Evolutionary conservation across 1,140 invertebrate genomes (phyloP).

Genomic region (Agraylea sexmaculata): DNA sequence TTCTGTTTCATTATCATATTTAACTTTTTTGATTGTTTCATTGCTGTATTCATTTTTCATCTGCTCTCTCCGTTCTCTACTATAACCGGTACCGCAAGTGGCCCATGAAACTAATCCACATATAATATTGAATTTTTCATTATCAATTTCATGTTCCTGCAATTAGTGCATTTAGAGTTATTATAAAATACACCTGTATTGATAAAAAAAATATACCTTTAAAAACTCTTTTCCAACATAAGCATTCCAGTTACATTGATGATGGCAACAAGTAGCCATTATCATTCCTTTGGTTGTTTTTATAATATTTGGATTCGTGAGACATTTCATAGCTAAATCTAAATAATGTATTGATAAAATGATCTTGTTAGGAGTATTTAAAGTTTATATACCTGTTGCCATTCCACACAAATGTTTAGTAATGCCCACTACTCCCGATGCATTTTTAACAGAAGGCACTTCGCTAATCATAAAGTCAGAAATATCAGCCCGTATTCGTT

Average conservation of each 20-base stretch:
- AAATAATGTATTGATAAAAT: slow-evolving; percentile 1
- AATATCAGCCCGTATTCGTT: slow-evolving; percentile 59
- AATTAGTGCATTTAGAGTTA: slow-evolving; percentile 1
- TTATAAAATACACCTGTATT: not conserved
- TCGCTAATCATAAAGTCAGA: slow-evolving; percentile 54
- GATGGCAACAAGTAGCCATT: slow-evolving; percentile 81
- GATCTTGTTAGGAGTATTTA: not conserved
- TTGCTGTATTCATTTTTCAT: slow-evolving; percentile 24
- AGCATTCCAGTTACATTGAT: slow-evolving; percentile 57
- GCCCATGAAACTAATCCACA: slow-evolving; percentile 75
- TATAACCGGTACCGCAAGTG: slow-evolving; percentile 56
- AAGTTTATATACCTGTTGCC: slow-evolving; percentile 53
- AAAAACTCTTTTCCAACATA: slow-evolving; percentile 59
- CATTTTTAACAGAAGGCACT: slow-evolving; percentile 39
- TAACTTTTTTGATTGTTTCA: slow-evolving; percentile 15
- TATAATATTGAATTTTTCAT: slow-evolving; percentile 61
- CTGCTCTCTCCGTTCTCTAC: slow-evolving; percentile 30
- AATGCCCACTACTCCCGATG: slow-evolving; percentile 49
- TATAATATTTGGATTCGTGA: slow-evolving; percentile 31
- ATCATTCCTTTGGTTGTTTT: slow-evolving; percentile 46
- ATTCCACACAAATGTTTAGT: slow-evolving; percentile 80
- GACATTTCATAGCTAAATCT: slow-evolving; percentile 62
- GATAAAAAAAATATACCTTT: slow-evolving; percentile 26
- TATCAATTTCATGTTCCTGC: slow-evolving; percentile 42
- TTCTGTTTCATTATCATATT: slow-evolving; percentile 19